These are phyloP conservation scores for Glyphotaelius pellucidus DNA, from an alignment of 2,888 invertebrate species.

Conservation along the genomic window DNA sequence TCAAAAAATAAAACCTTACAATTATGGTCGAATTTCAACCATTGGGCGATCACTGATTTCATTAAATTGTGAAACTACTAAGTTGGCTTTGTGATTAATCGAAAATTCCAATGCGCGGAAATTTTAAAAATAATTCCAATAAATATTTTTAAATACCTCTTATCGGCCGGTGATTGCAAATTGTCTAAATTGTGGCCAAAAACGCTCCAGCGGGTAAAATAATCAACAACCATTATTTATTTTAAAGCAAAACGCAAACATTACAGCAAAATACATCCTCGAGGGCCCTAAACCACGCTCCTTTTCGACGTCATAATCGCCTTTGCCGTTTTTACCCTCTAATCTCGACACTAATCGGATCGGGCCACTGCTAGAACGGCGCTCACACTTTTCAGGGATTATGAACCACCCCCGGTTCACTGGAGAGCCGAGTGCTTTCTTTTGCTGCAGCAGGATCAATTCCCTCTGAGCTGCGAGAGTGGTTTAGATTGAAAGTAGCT, in stretches of 20 bases:
- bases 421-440: background rate
- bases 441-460: conserved; percentile 2
- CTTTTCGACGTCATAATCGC: background rate
- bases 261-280: background rate
- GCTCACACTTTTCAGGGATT: conserved; percentile 6
- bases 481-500: background rate
- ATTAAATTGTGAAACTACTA: no score
- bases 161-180: no score
- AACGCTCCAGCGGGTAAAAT: no score
- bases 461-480: background rate
- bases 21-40: no score
- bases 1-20: no score
- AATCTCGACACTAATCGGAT: conserved; percentile 6
- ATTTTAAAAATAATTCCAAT: no score
- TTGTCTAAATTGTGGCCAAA: no score
- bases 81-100: no score
- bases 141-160: no score
- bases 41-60: no score
- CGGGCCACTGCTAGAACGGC: conserved; percentile 3
- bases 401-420: conserved; percentile 9
- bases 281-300: background rate
- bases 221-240: background rate
- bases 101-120: no score
- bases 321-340: conserved; percentile 3
- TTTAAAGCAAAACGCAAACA: background rate